Evolutionary conservation across 2,797 vertebrate species (phyloP).

Genomic region (Lerista edwardsae): DNA sequence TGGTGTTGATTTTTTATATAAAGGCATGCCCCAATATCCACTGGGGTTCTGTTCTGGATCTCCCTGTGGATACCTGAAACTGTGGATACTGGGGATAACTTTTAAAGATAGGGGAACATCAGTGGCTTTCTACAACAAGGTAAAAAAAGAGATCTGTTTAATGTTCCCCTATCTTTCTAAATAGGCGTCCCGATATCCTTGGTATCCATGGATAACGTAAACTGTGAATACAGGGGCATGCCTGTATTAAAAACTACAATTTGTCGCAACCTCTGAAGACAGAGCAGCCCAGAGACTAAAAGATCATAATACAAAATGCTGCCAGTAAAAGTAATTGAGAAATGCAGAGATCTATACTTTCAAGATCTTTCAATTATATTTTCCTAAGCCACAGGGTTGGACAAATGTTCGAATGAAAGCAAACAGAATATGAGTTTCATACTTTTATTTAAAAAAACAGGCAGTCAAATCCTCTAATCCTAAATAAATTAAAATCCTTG

Average conservation of each 20-base stretch:
- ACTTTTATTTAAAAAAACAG: constrained; percentile 7
- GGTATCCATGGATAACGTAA: too few species aligned
- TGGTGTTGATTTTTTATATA: background rate
- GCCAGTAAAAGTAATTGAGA: background rate
- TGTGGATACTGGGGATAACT: too few species aligned
- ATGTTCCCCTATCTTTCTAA: too few species aligned
- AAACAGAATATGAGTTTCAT: constrained; percentile 14
- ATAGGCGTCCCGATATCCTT: too few species aligned
- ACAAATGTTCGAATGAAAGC: constrained; percentile 46
- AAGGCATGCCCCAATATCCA: too few species aligned
- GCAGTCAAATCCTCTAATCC: constrained; percentile 67
- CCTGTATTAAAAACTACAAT: background rate
- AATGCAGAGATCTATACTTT: constrained; percentile 43
- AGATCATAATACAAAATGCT: background rate
- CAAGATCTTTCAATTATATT: constrained; percentile 56
- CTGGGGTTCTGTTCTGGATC: too few species aligned
- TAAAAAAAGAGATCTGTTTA: too few species aligned
- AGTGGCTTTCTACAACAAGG: too few species aligned
- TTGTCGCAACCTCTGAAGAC: background rate
- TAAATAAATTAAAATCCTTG: constrained; percentile 79
- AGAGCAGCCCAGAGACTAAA: background rate
- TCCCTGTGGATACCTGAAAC: too few species aligned
- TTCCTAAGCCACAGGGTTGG: constrained; percentile 40
- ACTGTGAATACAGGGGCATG: too few species aligned
- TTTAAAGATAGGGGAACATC: too few species aligned